Evolutionary conservation across 2,888 invertebrate species (phyloP).

Genomic region (Osmoderma eremita): DNA sequence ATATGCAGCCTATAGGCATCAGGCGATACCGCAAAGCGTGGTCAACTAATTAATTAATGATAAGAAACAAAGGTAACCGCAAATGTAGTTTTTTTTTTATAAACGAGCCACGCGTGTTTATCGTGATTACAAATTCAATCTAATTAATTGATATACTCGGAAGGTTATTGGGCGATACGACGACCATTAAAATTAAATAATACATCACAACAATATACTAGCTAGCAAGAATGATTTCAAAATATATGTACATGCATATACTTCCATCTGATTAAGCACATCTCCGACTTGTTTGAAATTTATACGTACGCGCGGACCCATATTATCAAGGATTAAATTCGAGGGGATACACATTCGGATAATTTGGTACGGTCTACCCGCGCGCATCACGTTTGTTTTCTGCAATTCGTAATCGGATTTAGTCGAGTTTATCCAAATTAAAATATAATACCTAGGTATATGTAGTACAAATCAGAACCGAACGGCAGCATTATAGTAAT

Average conservation of each 20-base stretch:
- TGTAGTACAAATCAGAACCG: conserved; percentile 16
- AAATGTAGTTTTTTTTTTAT: conserved; percentile 16
- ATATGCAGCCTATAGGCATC: not conserved
- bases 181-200: no score
- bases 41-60: conserved; percentile 34
- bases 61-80: conserved; percentile 37
- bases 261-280: no score
- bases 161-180: no score
- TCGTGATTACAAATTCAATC: conserved; percentile 19
- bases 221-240: no score
- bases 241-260: no score
- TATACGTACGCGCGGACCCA: no score
- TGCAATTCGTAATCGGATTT: conserved; percentile 28
- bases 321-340: conserved; percentile 2
- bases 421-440: conserved; percentile 27
- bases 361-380: conserved; percentile 4
- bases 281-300: no score
- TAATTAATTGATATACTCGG: conserved; percentile 27
- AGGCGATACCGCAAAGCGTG: conserved; percentile 36
- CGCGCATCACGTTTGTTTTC: conserved; percentile 27
- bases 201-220: no score
- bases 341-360: not conserved
- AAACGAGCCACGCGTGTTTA: conserved; percentile 13
- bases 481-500: conserved; percentile 16
- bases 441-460: conserved; percentile 37